These are phyloP conservation scores for Trachops cirrhosus DNA, from an alignment of 2,797 vertebrate species.

Conservation along the genomic window DNA sequence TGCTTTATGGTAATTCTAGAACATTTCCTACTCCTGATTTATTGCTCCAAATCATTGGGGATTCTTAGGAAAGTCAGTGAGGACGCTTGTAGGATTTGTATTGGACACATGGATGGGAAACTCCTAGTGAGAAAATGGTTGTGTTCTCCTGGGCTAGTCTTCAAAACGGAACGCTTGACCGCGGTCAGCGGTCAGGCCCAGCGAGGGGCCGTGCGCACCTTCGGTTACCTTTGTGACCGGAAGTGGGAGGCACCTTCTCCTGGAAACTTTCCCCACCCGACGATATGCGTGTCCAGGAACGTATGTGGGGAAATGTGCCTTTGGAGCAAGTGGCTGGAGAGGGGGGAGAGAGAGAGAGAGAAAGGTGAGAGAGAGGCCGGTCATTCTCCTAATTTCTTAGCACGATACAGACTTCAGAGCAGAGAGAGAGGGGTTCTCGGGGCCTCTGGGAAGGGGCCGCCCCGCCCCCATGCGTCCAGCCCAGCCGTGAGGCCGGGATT, in stretches of 20 bases:
- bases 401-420: not conserved
- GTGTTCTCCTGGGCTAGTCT: not conserved
- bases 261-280: not conserved
- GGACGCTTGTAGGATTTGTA: not conserved
- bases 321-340: not conserved
- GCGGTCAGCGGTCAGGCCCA: accelerated
- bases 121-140: not conserved
- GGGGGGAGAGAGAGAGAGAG: not conserved
- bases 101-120: not conserved
- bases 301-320: not conserved
- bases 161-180: not conserved
- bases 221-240: not conserved
- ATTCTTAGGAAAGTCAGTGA: not conserved
- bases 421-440: not conserved
- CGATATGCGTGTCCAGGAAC: not conserved
- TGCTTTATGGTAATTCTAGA: not conserved
- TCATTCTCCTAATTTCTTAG: not conserved
- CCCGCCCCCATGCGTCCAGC: not conserved
- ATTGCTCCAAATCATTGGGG: not conserved
- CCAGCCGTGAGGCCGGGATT: not conserved
- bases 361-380: not conserved
- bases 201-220: not conserved
- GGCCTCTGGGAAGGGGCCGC: not conserved
- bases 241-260: not conserved
- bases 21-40: not conserved